Percentiles rank a stretch among this genome's conserved stretches.
These are phyloP conservation scores for Phoxinus dragarum DNA, from an alignment of 2,797 vertebrate genomes.

Conservation along the genomic window DNA sequence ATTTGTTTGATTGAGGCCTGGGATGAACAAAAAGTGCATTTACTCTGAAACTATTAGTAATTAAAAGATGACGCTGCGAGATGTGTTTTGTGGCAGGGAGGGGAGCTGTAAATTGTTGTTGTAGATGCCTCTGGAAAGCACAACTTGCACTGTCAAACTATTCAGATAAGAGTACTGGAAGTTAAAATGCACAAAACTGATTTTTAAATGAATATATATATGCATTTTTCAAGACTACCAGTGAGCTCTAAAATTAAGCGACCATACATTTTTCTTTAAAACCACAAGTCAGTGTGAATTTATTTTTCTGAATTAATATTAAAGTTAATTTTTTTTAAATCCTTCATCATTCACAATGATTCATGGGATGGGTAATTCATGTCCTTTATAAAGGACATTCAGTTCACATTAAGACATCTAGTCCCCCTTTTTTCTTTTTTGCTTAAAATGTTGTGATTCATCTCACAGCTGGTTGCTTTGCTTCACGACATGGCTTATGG, in stretches of 20 bases:
- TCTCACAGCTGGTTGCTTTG: slow-evolving; percentile 21
- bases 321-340: background rate
- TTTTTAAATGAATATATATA: background rate
- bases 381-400: background rate
- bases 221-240: background rate
- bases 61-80: slow-evolving; percentile 20
- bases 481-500: background rate
- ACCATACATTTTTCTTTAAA: background rate
- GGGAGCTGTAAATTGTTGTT: background rate
- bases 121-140: slow-evolving; percentile 19
- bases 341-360: background rate
- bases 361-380: background rate
- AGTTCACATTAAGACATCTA: background rate
- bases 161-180: background rate
- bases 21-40: slow-evolving; percentile 49
- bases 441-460: background rate
- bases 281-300: too few relatives aligned
- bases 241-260: background rate
- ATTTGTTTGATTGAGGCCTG: slow-evolving; percentile 39
- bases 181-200: background rate
- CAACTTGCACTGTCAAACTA: background rate
- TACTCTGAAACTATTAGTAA: slow-evolving; percentile 40
- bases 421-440: background rate
- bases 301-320: background rate
- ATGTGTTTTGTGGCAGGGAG: slow-evolving; percentile 21